Evolutionary conservation across 2,888 invertebrate species (phyloP), one percentile per base, ranked within the genome.

Genomic region (Calliphora vomitoria): DNA sequence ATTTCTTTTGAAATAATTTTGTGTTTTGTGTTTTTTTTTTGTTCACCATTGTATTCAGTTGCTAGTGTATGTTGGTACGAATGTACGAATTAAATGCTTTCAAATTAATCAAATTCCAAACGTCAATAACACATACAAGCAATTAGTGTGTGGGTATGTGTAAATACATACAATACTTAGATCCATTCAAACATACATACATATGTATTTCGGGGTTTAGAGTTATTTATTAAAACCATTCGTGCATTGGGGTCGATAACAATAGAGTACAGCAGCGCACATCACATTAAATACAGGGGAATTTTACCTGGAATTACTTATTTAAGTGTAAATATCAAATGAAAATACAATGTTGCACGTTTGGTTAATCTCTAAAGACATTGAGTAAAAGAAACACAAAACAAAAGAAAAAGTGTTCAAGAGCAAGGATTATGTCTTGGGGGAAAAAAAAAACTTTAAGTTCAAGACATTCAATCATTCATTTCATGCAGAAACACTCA

Each of bases 31-130:
- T 11, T 25, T 58, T 13, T 13, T 25, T 58, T 35, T 5, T 35
- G 6, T 35, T 25, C 25, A 20, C 1, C 53, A n/a, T 20, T 10
- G 4, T 25, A 58, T 0, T 20, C 0, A 55, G 20, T 55, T 20
- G 8, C 3, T 55, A 20, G 13, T 18, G 10, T 35, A 15, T 64
- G 18, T n/a, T 3, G 38, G 38, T 64, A 18, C 10, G 15, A 31
- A 25, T 13, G n/a, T 50, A 20, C 18, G 44, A 74, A 55, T 60
- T 68, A 82, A 75, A 68, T 47, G 25, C 20, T 53, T 64, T 80
- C 47, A 74, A 66, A 82, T 66, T 75, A 83, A 86, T 80, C 75
- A 64, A 71, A 79, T 79, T 64, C 74, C 50, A 50, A 47, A 79
- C 41, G 74, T 58, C 83, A 71, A 66, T 38, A 69, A 47, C 78